A percentile compares a stretch with the other conserved stretches of the same genome.
Evolutionary conservation across 2,113 vertebrate species (phyloP).

Genomic region (Hippocampus barbouri): DNA sequence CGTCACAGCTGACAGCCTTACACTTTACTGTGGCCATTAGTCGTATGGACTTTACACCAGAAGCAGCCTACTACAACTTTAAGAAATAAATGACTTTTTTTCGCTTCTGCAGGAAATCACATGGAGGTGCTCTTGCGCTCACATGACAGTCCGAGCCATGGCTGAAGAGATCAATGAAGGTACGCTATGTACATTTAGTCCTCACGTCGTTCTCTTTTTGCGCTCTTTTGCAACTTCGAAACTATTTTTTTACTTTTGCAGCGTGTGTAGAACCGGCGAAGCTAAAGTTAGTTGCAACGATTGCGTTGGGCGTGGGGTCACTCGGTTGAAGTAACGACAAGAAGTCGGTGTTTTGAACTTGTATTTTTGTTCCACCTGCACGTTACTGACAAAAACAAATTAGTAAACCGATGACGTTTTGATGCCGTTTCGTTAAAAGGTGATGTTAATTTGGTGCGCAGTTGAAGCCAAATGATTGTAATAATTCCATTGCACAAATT

Average conservation of each 20-base stretch:
- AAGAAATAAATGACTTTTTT: constrained; percentile 65
- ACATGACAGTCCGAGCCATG: constrained; percentile 76
- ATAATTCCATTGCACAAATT: background rate
- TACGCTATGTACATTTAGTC: constrained; percentile 44
- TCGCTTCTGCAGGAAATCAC: constrained; percentile 76
- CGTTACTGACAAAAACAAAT: background rate
- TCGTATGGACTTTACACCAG: constrained; percentile 47
- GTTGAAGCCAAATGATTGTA: too few species aligned
- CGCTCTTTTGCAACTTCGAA: background rate
- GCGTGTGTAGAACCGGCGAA: background rate
- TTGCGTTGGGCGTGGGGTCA: background rate
- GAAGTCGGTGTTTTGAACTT: background rate
- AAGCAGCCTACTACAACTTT: constrained; percentile 66
- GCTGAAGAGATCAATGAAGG: constrained; percentile 77
- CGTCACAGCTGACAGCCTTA: background rate
- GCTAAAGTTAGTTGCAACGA: background rate
- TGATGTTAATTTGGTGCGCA: background rate
- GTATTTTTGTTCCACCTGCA: background rate
- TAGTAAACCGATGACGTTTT: background rate
- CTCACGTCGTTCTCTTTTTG: background rate
- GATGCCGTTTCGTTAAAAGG: background rate
- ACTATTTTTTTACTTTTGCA: background rate
- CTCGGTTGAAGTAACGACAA: background rate
- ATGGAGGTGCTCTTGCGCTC: constrained; percentile 73
- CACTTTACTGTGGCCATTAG: background rate